Conservation (phyloP, 2,888 invertebrate genomes). For the Dasypogon diadema region DNA sequence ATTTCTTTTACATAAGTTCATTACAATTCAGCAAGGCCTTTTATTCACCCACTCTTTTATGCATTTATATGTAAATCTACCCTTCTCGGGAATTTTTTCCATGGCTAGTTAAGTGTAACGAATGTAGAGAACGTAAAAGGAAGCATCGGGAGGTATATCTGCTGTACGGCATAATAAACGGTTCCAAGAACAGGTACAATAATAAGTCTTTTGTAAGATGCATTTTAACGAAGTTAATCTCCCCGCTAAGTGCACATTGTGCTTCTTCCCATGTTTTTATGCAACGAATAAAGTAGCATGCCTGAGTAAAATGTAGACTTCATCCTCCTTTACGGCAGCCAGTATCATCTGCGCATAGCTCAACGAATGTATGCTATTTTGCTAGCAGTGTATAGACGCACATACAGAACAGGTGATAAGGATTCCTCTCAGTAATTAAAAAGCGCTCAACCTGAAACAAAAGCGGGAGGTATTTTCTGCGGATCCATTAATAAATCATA, state of each 20-base stretch:
- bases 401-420: not conserved
- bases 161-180: constrained; percentile 19
- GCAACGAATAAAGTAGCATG: constrained; percentile 8
- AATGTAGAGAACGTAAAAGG: constrained; percentile 1
- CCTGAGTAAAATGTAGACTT: not conserved
- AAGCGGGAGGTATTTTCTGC: not conserved
- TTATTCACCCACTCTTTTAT: constrained; percentile 21
- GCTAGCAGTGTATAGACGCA: constrained; percentile 1
- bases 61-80: constrained; percentile 43
- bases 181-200: constrained; percentile 34
- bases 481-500: constrained; percentile 39
- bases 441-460: not conserved
- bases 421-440: constrained; percentile 18
- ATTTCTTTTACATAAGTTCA: constrained; percentile 46
- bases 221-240: constrained; percentile 49
- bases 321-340: not conserved
- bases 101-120: constrained; percentile 37
- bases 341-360: not conserved
- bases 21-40: constrained; percentile 43
- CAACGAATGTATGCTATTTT: not conserved
- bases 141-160: constrained; percentile 21
- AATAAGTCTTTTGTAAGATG: constrained; percentile 45
- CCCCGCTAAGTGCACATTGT: constrained; percentile 42
- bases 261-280: constrained; percentile 24
- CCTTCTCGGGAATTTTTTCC: not conserved